Evolutionary conservation across 1,140 invertebrate genomes (phyloP).

Genomic region (Drosophila sturtevanti): DNA sequence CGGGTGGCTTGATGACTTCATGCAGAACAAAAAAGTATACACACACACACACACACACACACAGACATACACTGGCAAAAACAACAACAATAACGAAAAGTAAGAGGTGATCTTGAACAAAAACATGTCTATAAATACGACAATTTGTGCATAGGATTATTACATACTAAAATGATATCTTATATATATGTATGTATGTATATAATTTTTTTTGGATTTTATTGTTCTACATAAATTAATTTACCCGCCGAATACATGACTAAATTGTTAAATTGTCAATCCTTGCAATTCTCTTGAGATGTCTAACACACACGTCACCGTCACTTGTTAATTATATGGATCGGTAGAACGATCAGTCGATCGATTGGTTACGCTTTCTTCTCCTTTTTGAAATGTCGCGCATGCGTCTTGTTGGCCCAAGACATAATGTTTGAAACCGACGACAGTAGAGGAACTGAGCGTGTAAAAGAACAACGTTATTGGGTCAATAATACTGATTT

Average conservation of each 20-base stretch:
- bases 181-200: background rate
- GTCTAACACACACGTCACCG: background rate
- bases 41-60: too few species aligned
- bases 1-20: background rate
- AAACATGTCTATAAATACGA: constrained; percentile 36
- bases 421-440: constrained; percentile 4
- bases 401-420: constrained; percentile 1
- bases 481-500: constrained; percentile 6
- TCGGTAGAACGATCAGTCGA: background rate
- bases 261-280: constrained; percentile 2
- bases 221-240: constrained; percentile 39
- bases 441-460: background rate
- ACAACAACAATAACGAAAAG: background rate
- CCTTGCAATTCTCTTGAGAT: background rate
- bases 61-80: too few species aligned
- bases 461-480: background rate
- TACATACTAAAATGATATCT: constrained; percentile 29
- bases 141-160: constrained; percentile 13
- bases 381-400: background rate
- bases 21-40: background rate
- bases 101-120: constrained; percentile 19
- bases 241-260: constrained; percentile 76
- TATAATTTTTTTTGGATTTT: too few species aligned
- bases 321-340: background rate
- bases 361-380: background rate